Evolutionary conservation across 2,797 vertebrate genomes (phyloP), one percentile per base, ranked within the genome.

Genomic region (Sebastes alutus): DNA sequence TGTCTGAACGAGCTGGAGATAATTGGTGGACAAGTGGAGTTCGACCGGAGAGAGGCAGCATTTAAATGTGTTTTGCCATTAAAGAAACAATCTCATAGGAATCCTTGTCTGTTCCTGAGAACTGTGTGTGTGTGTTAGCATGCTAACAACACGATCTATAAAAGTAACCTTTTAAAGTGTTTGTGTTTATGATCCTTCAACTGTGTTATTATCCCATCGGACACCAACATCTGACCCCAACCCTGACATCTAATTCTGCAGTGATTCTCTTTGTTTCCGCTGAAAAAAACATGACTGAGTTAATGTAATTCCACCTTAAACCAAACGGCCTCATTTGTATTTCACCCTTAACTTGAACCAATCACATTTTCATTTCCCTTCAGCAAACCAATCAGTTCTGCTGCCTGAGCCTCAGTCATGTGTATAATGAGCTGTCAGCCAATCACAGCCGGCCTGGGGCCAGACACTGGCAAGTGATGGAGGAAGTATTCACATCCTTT

Each of bases 361-460:
- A 81, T 88, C 84, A 69, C 68, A 11, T 46, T 69, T 70, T 30
- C 27, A 78, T 84, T 85, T 86, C 72, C 83, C 72, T 38, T 78
- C 70, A 78, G 85, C 71, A 74, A 91, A 83, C 83, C 86, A 90
- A 85, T 88, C 81, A 42, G 86, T 90, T 65, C 73, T 35, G 35
- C 86, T 46, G 20, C 63, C 73, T 25, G 77, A 83, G 59, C 46
- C 62, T 60, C 69, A 86, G 56, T 75, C 84, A 56, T 63, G 80
- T 65, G 80, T 46, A 81, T 79, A 90, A 91, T 89, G 72, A 89
- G 79, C 79, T 87, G 83, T 87, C 83, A 85, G 77, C 91, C 90
- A 91, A 93, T 91, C 85, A 46, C 69, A 60, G 32, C 7, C 14
- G n/a, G 78, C 87, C 82, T 33, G 25, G 30, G 73, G 84, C 33